Base-by-base conservation (phyloP, 2,888 invertebrate species). In the Cephus pygmeus region DNA sequence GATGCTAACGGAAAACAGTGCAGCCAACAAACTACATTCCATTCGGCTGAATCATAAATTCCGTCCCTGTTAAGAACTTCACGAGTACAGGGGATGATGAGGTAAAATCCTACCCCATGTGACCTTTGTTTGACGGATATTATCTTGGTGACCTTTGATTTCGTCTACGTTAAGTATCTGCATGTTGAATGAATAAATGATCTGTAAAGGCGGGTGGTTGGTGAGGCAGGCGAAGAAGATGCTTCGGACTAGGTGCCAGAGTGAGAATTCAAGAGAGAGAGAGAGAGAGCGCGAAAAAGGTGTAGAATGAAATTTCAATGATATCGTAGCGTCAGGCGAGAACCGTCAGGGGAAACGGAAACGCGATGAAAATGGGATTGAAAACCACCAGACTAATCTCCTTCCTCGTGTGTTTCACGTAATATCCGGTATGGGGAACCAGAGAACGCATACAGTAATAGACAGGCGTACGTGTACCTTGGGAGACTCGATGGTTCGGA, bases 341-440 rank as follows among this genome's bases (percentile, higher is more conserved):
- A 73, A 68, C 35, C 77, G 79, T 34, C 76, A 79, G 73, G 73
- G 73, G 77, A 77, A 73, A 33, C 80, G 81, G 80, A 80, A 80
- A 80, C 83, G 85, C 90, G 88, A 90, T 90, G 90, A 91, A 91
- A 91, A 91, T 90, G 90, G 89, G 90, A 91, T 90, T 91, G 91
- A 89, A 90, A 91, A 91, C 90, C 90, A 84, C 89, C 87, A 87
- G 86, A 88, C 90, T 91, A 91, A 91, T 91, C 90, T 90, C 82
- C 85, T 84, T 83, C 75, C 81, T 78, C 80, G 73, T 76, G 79
- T 75, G 80, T 83, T 79, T 75, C 84, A 23, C 23, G 84, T 83
- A 85, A 87, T 86, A 84, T 82, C 76, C 79, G 80, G 77, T 73
- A 77, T 79, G 78, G 79, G 77, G 56, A 56, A 56, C 15, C 56